Evolutionary conservation across 2,797 vertebrate genomes (phyloP), one percentile per base, ranked within the genome.

Genomic region (Myiotriccus ornatus): DNA sequence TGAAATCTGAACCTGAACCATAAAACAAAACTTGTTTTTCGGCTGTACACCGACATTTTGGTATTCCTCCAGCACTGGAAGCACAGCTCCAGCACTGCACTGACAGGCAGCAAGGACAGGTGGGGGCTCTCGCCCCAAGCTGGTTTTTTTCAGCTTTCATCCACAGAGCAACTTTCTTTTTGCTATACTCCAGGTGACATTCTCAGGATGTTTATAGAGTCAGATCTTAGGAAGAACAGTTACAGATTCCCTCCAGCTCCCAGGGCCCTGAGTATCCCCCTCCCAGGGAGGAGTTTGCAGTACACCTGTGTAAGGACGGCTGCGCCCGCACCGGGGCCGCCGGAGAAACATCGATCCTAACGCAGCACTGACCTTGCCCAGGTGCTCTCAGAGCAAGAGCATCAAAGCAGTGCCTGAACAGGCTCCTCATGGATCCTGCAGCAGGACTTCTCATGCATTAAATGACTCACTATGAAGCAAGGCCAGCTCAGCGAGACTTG

Each of bases 251-350:
- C 78, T 23, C 44, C 6, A 27, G 28, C 46, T 81, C 44, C 56
- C 7, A 4, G 59, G 37, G 53, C 62, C 32, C 44, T 15, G n/a
- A 34, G 59, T 15, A 41, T 12, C 32, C 62, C 22, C 43, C 30
- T 20, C 2, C 3, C 2, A 5, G 18, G 22, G 14, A 56, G 12
- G 30, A 63, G 25, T 23, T 57, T 1, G 3, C 56, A 77, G 5
- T 2, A 47, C 75, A 47, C 47, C n/a, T 7, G 1, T 0, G 5
- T 9, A 18, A 4, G 18, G 1, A 28, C 0, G 2, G 8, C 5
- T 15, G 50, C 0, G 0, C 44, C 62, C 50, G 63, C 70, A 49
- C 27, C 37, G 4, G 52, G 4, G 6, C 35, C 27, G 47, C 24
- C 10, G 0, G 16, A 3, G 28, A 22, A 67, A 46, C 20, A 71